Conservation (phyloP, 2,797 vertebrate genomes). For the Dicrostonyx torquatus region DNA sequence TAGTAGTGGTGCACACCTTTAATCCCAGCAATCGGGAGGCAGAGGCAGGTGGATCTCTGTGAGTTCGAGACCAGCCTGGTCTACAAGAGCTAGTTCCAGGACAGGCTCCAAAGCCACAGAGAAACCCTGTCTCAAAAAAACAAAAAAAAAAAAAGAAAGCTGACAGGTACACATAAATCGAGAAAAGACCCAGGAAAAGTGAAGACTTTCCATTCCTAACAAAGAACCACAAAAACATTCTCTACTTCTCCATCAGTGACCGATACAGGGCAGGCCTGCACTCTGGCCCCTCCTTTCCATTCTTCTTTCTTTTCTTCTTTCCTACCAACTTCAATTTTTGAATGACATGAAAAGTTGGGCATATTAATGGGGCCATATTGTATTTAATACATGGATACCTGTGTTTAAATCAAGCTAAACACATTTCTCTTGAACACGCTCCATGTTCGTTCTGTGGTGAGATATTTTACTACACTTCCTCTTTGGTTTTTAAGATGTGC, state of each 20-base stretch:
- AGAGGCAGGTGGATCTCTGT: too few species aligned
- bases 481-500: background rate
- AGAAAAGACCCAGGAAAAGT: background rate
- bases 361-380: background rate
- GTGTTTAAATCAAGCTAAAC: background rate
- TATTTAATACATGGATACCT: background rate
- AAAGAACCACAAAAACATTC: background rate
- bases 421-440: background rate
- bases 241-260: background rate
- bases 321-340: background rate
- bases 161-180: background rate
- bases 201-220: background rate
- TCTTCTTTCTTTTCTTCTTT: too few species aligned
- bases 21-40: too few species aligned
- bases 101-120: too few species aligned
- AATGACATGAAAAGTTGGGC: background rate
- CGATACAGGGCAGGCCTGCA: background rate
- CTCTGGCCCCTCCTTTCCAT: too few species aligned
- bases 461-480: background rate
- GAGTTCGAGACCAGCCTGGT: too few species aligned
- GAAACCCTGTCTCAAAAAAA: too few species aligned
- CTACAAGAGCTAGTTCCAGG: too few species aligned
- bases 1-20: too few species aligned
- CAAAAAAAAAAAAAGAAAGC: too few species aligned
- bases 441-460: background rate